These are phyloP conservation scores for Drosophila austrosaltans DNA, from an alignment of 2,888 invertebrate species.

Conservation along the genomic window DNA sequence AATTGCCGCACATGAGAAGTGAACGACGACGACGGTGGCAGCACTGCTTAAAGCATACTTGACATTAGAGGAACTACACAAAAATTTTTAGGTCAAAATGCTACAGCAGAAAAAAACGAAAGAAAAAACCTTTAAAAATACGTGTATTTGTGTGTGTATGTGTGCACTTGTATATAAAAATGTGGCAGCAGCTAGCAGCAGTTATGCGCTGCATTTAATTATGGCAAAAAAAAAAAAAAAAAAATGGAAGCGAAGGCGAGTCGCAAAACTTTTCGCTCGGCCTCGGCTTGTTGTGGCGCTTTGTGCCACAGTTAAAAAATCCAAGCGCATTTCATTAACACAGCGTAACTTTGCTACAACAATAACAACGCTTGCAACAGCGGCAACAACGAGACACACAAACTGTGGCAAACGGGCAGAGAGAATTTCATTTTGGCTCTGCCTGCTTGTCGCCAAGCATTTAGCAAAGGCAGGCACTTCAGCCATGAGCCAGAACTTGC, in stretches of 20 bases:
- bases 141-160: constrained; percentile 20
- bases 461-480: constrained; percentile 60
- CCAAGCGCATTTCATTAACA: constrained; percentile 77
- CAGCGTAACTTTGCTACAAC: constrained; percentile 53
- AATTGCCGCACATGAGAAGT: constrained; percentile 70
- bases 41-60: constrained; percentile 62
- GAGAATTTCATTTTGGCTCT: constrained; percentile 47
- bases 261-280: constrained; percentile 61
- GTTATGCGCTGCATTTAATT: constrained; percentile 58
- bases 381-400: constrained; percentile 44
- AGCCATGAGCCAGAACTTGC: constrained; percentile 68
- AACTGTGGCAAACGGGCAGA: constrained; percentile 38
- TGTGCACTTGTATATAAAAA: constrained; percentile 54
- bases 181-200: constrained; percentile 52
- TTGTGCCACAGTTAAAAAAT: constrained; percentile 64
- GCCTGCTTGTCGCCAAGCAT: constrained; percentile 63
- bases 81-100: constrained; percentile 75
- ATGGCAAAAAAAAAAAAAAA: constrained; percentile 40
- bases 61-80: constrained; percentile 61
- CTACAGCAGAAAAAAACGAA: constrained; percentile 43
- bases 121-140: constrained; percentile 54
- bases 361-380: constrained; percentile 37
- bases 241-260: constrained; percentile 8
- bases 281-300: constrained; percentile 54
- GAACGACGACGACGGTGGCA: constrained; percentile 44